Evolutionary conservation across 1,140 invertebrate genomes (phyloP).

Genomic region (Drosophila nigrodunni): DNA sequence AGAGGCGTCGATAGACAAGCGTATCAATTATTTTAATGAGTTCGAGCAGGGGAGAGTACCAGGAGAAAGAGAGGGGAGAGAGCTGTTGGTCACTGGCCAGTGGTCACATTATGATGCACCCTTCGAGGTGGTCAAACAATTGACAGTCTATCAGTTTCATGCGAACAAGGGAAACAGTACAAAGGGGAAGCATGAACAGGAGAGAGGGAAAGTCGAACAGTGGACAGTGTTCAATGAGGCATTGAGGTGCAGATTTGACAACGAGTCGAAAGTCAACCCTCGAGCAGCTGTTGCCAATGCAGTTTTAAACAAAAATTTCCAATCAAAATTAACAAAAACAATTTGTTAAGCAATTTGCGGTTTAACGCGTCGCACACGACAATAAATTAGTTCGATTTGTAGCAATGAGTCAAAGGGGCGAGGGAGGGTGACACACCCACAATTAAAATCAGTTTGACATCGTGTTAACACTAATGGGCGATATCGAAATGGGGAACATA

Average conservation of each 20-base stretch:
- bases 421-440: constrained; percentile 28
- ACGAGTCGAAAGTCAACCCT: constrained; percentile 23
- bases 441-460: constrained; percentile 42
- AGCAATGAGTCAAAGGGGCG: not conserved
- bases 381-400: constrained; percentile 62
- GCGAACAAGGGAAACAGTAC: not conserved
- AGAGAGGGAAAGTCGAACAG: not conserved
- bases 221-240: constrained; percentile 66
- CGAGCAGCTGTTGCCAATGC: constrained; percentile 41
- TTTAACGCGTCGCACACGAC: constrained; percentile 61
- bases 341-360: constrained; percentile 77
- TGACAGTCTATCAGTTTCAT: constrained; percentile 44
- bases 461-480: constrained; percentile 55
- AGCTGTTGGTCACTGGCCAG: constrained; percentile 43
- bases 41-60: not conserved
- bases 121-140: constrained; percentile 49
- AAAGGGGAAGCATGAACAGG: constrained; percentile 13
- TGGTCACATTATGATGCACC: constrained; percentile 73
- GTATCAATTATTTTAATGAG: constrained; percentile 81
- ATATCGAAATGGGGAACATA: constrained; percentile 30
- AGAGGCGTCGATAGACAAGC: constrained; percentile 73
- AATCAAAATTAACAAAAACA: constrained; percentile 24
- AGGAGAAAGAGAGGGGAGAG: not conserved
- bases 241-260: constrained; percentile 49
- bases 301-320: constrained; percentile 76